Conservation (phyloP, 2,888 invertebrate species). For the Agonum fuliginosum region DNA sequence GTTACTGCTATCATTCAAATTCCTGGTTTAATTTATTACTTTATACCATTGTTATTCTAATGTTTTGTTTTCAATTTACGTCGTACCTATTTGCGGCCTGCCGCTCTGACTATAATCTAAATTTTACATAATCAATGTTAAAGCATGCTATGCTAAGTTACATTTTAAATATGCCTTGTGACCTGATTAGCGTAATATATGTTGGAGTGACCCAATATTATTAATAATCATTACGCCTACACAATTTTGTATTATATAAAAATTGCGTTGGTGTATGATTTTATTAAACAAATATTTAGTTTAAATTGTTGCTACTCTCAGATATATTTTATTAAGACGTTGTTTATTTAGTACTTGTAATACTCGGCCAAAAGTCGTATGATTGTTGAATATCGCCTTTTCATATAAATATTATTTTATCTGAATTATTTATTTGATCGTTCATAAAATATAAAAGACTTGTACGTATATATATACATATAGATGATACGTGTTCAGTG, state of each 20-base stretch:
- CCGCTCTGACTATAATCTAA: conserved; percentile 21
- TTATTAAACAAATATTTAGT: conserved; percentile 13
- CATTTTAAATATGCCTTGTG: conserved; percentile 55
- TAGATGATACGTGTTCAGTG: conserved; percentile 60
- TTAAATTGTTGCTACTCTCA: conserved; percentile 57
- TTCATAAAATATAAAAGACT: conserved; percentile 59
- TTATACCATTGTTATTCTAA: conserved; percentile 20
- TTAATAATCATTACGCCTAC: not conserved
- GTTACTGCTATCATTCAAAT: not conserved
- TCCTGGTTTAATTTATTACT: conserved; percentile 10
- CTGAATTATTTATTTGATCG: conserved; percentile 50
- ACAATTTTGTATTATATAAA: conserved; percentile 30
- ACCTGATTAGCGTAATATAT: conserved; percentile 58
- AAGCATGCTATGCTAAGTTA: conserved; percentile 48
- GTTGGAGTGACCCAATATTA: conserved; percentile 23
- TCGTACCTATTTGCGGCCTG: conserved; percentile 18
- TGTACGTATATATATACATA: conserved; percentile 55
- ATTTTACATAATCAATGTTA: conserved; percentile 47
- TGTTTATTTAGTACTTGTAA: conserved; percentile 67
- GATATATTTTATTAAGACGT: conserved; percentile 58
- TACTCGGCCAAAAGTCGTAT: conserved; percentile 68
- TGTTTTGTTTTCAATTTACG: not conserved
- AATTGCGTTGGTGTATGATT: conserved; percentile 24
- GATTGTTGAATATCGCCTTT: conserved; percentile 58
- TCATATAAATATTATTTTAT: conserved; percentile 57